phyloP scores from a whole-genome alignment of 2,797 vertebrate genomes.

The Nannoperca obscura region DNA sequence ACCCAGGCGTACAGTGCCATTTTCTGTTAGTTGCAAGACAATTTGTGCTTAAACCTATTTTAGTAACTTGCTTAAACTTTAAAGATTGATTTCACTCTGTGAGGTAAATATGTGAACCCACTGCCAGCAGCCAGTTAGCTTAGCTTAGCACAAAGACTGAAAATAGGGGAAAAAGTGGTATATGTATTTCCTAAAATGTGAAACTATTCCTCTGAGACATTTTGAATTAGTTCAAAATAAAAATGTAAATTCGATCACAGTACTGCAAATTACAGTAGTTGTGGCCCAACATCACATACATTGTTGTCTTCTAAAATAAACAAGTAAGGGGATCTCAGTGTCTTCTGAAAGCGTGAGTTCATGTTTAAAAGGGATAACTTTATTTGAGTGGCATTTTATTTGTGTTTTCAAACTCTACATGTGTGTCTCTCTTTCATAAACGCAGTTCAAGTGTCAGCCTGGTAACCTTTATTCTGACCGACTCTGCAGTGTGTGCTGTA shows the following conservation, averaged over 20 bases:
- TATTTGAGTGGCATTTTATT: conserved; percentile 1
- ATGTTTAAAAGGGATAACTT: not conserved
- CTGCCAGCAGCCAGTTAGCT: not conserved
- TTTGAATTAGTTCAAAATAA: no score
- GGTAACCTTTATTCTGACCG: not conserved
- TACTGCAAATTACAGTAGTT: no score
- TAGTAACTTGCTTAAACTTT: not conserved
- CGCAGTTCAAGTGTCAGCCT: not conserved
- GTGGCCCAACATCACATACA: no score
- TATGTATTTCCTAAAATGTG: not conserved
- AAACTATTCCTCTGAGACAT: not conserved
- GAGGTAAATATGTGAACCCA: not conserved
- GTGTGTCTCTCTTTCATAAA: not conserved
- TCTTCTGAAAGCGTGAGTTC: not conserved
- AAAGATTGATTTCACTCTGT: no score
- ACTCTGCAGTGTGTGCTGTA: no score
- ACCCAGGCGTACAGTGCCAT: not conserved
- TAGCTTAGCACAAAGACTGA: not conserved
- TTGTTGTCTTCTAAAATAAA: not conserved
- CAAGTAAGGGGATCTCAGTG: no score
- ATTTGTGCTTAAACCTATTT: not conserved
- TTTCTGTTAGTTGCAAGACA: not conserved
- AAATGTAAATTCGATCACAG: no score
- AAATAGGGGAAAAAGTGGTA: not conserved
- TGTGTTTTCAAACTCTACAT: not conserved